Base-by-base conservation (phyloP, 2,113 vertebrate species). In the Tylochromis polylepis region DNA sequence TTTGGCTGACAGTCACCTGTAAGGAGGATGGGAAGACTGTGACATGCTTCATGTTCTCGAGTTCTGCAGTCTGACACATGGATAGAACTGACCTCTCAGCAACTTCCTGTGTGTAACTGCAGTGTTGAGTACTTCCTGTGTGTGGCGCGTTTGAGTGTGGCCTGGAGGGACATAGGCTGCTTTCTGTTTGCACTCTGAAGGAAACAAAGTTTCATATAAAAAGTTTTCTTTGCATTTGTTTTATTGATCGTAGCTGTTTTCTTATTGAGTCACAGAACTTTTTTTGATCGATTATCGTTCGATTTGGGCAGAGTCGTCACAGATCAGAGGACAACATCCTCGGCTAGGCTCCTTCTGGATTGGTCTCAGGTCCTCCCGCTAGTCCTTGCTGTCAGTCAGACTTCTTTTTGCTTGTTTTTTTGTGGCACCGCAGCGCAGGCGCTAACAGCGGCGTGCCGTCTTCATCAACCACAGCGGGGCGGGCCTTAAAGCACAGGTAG, bases 391-490 rank as follows among this genome's bases (percentile, higher is more conserved):
- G 1, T 93, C 87, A 94, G 16, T 93, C 82, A 0, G 82, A 67
- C 82, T 94, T 94, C 65, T 93, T 93, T 11, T 90, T 3, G 0
- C 67, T 3, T 3, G 2, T 3, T 34, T 55, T 88, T n/a, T 90
- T 86, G 34, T 20, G 16, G 2, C 6, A 20, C 14, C 27, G 53
- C n/a, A 11, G 10, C 0, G 55, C 41, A 0, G 85, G 27, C 3
- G 59, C 5, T 2, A 31, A 24, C 31, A 11, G 3, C 0, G 14
- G 14, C 0, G 3, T 3, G 15, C 7, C 9, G 1, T 85, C 83
- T 1, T 85, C 51, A 0, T 82, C 29, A 0, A 60, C 60, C 4
- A 2, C 1, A 15, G 2, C 5, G 12, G 27, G 11, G 0, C 15
- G 22, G 3, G 12, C 27, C 81, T 84, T 92, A 60, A 82, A 85